Conservation (phyloP, 2,888 invertebrate genomes). For the Augochlorella aurata region DNA sequence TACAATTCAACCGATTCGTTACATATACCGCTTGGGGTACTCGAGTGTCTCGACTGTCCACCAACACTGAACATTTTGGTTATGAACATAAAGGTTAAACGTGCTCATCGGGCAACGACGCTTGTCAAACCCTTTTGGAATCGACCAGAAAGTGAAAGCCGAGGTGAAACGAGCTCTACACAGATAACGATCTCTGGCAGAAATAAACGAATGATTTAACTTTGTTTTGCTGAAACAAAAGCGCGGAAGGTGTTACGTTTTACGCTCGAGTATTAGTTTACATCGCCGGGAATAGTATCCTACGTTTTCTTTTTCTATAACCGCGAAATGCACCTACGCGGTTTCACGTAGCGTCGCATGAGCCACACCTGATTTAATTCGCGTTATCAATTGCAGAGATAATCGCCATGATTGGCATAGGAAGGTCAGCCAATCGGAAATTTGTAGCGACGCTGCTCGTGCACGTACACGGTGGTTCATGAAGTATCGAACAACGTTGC, state of each 20-base stretch:
- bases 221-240: slow-evolving; percentile 17
- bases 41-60: too few species aligned
- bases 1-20: too few species aligned
- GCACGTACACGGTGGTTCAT: slow-evolving; percentile 21
- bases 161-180: neutral
- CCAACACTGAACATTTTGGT: too few species aligned
- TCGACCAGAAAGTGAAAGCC: neutral
- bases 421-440: slow-evolving; percentile 48
- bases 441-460: slow-evolving; percentile 6
- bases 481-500: neutral
- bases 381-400: slow-evolving; percentile 50
- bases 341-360: slow-evolving; percentile 16
- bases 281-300: slow-evolving; percentile 18
- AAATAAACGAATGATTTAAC: slow-evolving; percentile 1
- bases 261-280: slow-evolving; percentile 7
- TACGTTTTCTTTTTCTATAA: slow-evolving; percentile 27
- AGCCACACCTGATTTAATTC: slow-evolving; percentile 43
- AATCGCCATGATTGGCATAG: slow-evolving; percentile 32
- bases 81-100: neutral
- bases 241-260: slow-evolving; percentile 6
- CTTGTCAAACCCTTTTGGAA: neutral
- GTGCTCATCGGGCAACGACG: neutral
- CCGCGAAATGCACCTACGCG: slow-evolving; percentile 29
- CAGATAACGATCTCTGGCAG: neutral
- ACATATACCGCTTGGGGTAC: too few species aligned